Conservation (phyloP, 2,888 invertebrate species). For the Carcina quercana region DNA sequence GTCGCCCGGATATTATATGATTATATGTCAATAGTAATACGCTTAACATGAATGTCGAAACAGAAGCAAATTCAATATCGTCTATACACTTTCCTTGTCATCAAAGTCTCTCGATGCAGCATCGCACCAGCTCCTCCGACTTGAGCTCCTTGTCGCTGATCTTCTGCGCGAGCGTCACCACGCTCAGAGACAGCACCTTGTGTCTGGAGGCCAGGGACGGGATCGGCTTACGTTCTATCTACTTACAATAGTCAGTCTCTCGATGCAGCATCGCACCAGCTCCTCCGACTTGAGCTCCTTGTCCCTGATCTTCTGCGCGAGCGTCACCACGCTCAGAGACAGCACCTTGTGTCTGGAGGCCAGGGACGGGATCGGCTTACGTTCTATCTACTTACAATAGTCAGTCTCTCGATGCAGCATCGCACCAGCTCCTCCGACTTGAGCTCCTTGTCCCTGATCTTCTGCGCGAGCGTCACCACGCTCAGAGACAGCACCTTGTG, state of each 20-base stretch:
- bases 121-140: slow-evolving; percentile 80
- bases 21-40: too few relatives aligned
- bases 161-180: slow-evolving; percentile 77
- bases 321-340: slow-evolving; percentile 76
- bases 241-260: slow-evolving; percentile 82
- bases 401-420: too few relatives aligned
- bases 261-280: slow-evolving; percentile 82
- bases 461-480: too few relatives aligned
- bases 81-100: too few relatives aligned
- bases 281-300: slow-evolving; percentile 78
- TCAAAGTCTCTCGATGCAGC: slow-evolving; percentile 86
- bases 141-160: slow-evolving; percentile 78
- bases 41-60: too few relatives aligned
- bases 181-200: slow-evolving; percentile 72
- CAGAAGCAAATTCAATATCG: too few relatives aligned
- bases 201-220: slow-evolving; percentile 50
- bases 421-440: too few relatives aligned
- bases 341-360: slow-evolving; percentile 45
- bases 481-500: too few relatives aligned
- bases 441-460: too few relatives aligned
- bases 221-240: too few relatives aligned
- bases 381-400: too few relatives aligned
- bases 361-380: slow-evolving; percentile 45
- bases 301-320: slow-evolving; percentile 79
- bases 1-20: too few relatives aligned